Evolutionary conservation across 1,140 invertebrate genomes (phyloP).

Genomic region (Scaptomyza hsui): DNA sequence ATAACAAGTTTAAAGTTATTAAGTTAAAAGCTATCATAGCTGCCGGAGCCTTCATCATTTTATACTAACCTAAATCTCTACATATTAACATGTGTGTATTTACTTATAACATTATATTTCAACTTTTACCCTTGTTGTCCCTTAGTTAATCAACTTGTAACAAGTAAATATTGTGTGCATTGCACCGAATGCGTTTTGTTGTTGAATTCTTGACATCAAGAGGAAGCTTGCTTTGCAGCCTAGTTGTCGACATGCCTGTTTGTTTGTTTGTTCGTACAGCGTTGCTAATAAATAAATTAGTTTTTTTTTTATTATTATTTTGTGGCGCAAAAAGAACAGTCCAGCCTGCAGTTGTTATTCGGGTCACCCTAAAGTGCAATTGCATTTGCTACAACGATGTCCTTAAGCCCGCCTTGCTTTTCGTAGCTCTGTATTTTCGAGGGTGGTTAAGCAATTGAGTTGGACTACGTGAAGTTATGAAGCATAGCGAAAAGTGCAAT

Average conservation of each 20-base stretch:
- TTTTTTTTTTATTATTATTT: slow-evolving; percentile 7
- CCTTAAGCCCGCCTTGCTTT: slow-evolving; percentile 33
- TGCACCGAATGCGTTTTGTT: slow-evolving; percentile 23
- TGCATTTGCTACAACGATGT: slow-evolving; percentile 47
- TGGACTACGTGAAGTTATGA: slow-evolving; percentile 73
- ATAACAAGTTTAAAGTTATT: too few species aligned
- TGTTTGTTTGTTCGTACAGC: slow-evolving; percentile 30
- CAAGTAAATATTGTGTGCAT: slow-evolving; percentile 23
- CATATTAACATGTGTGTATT: too few species aligned
- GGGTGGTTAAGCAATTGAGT: slow-evolving; percentile 59
- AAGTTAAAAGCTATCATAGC: too few species aligned
- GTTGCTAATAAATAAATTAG: slow-evolving; percentile 54
- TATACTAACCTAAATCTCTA: too few species aligned
- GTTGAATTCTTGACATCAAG: too few species aligned
- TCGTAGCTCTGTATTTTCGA: slow-evolving; percentile 11
- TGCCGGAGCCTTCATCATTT: too few species aligned
- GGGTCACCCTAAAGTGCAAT: slow-evolving; percentile 42
- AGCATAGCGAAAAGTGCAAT: slow-evolving; percentile 70
- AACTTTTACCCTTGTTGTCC: too few species aligned
- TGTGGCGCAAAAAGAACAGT: slow-evolving; percentile 34
- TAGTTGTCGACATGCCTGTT: slow-evolving; percentile 8
- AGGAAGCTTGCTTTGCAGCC: background rate
- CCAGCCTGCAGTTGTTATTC: background rate
- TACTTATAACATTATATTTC: too few species aligned
- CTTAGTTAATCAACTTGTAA: slow-evolving; percentile 7